Evolutionary conservation across 2,888 invertebrate genomes (phyloP).

Genomic region (Thereva nobilitata): DNA sequence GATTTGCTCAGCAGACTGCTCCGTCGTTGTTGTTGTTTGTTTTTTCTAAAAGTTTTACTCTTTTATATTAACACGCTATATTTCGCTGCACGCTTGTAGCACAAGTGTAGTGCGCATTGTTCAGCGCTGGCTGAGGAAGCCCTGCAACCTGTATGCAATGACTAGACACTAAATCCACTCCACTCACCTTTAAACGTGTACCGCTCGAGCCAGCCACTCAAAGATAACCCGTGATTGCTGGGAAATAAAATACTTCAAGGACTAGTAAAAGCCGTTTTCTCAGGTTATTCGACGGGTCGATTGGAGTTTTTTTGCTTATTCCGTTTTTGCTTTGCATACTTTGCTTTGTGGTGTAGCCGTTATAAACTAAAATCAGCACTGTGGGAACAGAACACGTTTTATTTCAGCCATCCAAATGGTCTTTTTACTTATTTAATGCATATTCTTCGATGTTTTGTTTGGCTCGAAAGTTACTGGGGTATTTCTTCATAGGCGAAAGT

Average conservation of each 20-base stretch:
- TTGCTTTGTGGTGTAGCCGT: slow-evolving; percentile 4
- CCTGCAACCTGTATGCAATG: slow-evolving; percentile 16
- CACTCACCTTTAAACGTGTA: slow-evolving; percentile 26
- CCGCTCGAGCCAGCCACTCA: slow-evolving; percentile 20
- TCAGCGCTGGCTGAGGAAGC: slow-evolving; percentile 6
- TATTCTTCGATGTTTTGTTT: background rate
- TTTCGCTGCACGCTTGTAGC: too few species aligned
- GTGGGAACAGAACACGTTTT: slow-evolving; percentile 33
- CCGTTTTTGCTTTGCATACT: slow-evolving; percentile 29
- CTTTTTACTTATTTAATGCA: slow-evolving; percentile 15
- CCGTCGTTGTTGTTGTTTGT: too few species aligned
- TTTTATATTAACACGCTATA: too few species aligned
- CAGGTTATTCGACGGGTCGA: slow-evolving; percentile 39
- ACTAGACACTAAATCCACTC: slow-evolving; percentile 33
- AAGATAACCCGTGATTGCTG: slow-evolving; percentile 36
- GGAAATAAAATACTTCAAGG: slow-evolving; percentile 42
- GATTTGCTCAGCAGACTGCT: too few species aligned
- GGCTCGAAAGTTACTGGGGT: background rate
- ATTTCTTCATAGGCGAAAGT: background rate
- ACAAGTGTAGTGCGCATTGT: too few species aligned
- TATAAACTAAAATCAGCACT: background rate
- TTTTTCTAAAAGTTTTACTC: too few species aligned
- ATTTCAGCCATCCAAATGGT: slow-evolving; percentile 19
- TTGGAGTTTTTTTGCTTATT: slow-evolving; percentile 24
- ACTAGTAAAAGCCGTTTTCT: slow-evolving; percentile 42